Conservation (phyloP, 2,113 vertebrate genomes). For the Odontesthes bonariensis region DNA sequence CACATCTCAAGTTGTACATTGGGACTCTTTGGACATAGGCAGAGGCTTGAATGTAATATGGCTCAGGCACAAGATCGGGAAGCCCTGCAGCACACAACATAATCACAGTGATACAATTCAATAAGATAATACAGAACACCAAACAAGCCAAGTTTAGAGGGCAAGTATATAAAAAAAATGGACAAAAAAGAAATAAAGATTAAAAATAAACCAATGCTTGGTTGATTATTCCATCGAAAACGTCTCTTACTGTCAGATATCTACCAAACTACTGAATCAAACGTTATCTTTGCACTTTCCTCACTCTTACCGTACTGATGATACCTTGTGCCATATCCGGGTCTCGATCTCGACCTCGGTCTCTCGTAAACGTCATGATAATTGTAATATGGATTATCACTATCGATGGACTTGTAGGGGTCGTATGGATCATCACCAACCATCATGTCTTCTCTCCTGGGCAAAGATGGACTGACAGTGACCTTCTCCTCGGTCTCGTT, state of each 20-base stretch:
- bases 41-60: conserved; percentile 96
- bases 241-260: neutral
- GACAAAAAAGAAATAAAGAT: too few species aligned
- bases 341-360: conserved; percentile 85
- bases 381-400: conserved; percentile 96
- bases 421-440: conserved; percentile 93
- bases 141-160: conserved; percentile 1
- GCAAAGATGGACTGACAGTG: conserved; percentile 46
- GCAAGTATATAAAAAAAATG: neutral
- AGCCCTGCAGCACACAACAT: conserved; percentile 84
- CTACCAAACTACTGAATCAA: neutral
- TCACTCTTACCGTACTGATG: conserved; percentile 92
- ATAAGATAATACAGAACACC: neutral
- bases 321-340: conserved; percentile 93
- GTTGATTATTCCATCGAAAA: neutral
- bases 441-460: conserved; percentile 87
- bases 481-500: conserved; percentile 65
- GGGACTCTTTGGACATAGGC: conserved; percentile 93
- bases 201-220: neutral
- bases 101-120: neutral
- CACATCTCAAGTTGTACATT: conserved; percentile 98
- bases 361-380: conserved; percentile 93
- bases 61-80: conserved; percentile 96
- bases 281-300: neutral
- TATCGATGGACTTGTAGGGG: conserved; percentile 91